Percentiles rank a stretch among this genome's conserved stretches.
These are phyloP conservation scores for Lacerta viridis DNA, from an alignment of 2,797 vertebrate genomes.

Conservation along the genomic window DNA sequence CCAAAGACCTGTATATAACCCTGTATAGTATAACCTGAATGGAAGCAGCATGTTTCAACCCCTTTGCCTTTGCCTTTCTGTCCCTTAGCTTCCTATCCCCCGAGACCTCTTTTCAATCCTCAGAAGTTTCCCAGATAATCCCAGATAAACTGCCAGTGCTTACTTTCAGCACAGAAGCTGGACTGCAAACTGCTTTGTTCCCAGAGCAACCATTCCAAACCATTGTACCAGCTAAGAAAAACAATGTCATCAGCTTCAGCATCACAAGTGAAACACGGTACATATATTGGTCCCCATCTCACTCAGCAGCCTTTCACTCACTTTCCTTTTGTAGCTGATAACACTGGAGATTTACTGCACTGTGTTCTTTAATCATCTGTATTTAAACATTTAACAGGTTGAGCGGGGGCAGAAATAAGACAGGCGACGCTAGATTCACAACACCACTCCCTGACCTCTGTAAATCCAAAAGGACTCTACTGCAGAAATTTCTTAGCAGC, in stretches of 20 bases:
- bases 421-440: not conserved
- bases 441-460: not conserved
- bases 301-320: not conserved
- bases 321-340: not conserved
- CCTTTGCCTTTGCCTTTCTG: not conserved
- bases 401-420: not conserved
- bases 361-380: not conserved
- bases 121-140: not conserved
- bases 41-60: not conserved
- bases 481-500: not conserved
- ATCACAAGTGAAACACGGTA: not conserved
- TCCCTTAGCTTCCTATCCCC: not conserved
- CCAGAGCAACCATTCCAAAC: not conserved
- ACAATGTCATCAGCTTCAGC: not conserved
- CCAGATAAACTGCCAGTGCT: not conserved
- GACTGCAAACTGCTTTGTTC: not conserved
- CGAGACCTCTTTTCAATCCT: not conserved
- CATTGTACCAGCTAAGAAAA: not conserved
- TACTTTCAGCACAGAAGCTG: not conserved
- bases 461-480: not conserved
- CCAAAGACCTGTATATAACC: no score
- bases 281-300: not conserved
- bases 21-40: no score
- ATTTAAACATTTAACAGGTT: not conserved
- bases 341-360: not conserved